These are phyloP conservation scores for Steinernema carpocapsae DNA, from an alignment of 2,888 invertebrate species.

Conservation along the genomic window DNA sequence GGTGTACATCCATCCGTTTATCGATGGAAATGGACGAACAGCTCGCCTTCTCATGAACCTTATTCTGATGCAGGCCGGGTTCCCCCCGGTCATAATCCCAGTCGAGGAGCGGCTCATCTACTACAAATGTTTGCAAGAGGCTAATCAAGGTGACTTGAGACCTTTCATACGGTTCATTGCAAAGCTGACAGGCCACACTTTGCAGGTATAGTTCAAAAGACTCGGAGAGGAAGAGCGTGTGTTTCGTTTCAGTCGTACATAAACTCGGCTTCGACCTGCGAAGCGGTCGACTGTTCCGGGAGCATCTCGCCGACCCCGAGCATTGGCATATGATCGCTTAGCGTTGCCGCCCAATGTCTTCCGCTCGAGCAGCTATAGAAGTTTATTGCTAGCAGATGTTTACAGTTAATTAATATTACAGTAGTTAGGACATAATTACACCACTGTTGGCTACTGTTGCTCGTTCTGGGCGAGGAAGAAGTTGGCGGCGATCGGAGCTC, in stretches of 20 bases:
- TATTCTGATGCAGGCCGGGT: conserved; percentile 89
- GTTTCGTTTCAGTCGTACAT: conserved; percentile 36
- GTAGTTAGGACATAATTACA: not conserved
- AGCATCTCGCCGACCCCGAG: conserved; percentile 8
- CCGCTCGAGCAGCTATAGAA: not conserved
- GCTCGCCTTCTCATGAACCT: conserved; percentile 93
- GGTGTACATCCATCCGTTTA: conserved; percentile 91
- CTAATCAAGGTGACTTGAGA: conserved; percentile 90
- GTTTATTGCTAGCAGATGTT: conserved; percentile 31
- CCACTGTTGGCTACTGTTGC: conserved; percentile 44
- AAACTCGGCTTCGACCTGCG: conserved; percentile 30
- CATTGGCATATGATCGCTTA: not conserved
- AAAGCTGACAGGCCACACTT: conserved; percentile 55
- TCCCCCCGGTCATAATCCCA: conserved; percentile 74
- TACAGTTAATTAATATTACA: conserved; percentile 12
- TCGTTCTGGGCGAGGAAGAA: conserved; percentile 67
- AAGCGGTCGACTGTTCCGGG: conserved; percentile 30
- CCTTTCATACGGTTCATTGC: conserved; percentile 96
- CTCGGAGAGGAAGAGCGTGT: not conserved
- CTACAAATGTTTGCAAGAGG: conserved; percentile 86
- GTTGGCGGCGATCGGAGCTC: conserved; percentile 67
- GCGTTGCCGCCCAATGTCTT: not conserved
- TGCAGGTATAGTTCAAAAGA: conserved; percentile 48
- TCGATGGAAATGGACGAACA: conserved; percentile 94
- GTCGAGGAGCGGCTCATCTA: conserved; percentile 72